Evolutionary conservation across 2,888 invertebrate genomes (phyloP), one percentile per base, ranked within the genome.

Genomic region (Oxystoma pomonae): DNA sequence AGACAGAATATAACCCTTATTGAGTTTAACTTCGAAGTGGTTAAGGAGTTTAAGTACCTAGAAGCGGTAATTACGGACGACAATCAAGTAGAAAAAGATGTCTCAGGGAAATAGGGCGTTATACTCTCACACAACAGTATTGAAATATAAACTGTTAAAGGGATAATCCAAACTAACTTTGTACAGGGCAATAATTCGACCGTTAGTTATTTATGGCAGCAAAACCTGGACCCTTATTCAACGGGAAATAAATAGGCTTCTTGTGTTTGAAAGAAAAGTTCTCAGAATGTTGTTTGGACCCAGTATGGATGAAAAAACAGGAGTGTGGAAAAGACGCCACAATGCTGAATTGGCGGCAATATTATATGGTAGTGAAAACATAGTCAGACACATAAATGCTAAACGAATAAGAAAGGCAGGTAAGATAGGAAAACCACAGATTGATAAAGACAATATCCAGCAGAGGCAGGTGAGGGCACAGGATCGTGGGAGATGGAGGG

Each of bases 181-280:
- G 50, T 50, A 50, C 50, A 50, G n/a, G 50, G 9, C n/a, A 50
- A 50, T 50, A 12, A 50, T 50, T 50, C 50, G 50, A 50, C 12
- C 50, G 50, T 12, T n/a, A 50, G 50, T 50, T 9, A 9, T 50
- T n/a, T n/a, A n/a, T n/a, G 50, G n/a, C n/a, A 50, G 50, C 50
- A n/a, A 50, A 50, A 50, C n/a, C 9, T 50, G 50, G 50, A 50
- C 50, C 50, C 50, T 50, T n/a, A 50, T 12, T 50, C 50, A 50
- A 50, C n/a, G 50, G 50, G 50, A 50, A 50, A 50, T 50, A 50
- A 50, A 50, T 50, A n/a, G n/a, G n/a, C n/a, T 50, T 50, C n/a
- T 50, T 9, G 9, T 12, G n/a, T n/a, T n/a, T n/a, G n/a, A n/a
- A n/a, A n/a, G n/a, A n/a, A n/a, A n/a, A n/a, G n/a, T n/a, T n/a